Conservation (phyloP, 2,888 invertebrate genomes). For the Mantis religiosa region DNA sequence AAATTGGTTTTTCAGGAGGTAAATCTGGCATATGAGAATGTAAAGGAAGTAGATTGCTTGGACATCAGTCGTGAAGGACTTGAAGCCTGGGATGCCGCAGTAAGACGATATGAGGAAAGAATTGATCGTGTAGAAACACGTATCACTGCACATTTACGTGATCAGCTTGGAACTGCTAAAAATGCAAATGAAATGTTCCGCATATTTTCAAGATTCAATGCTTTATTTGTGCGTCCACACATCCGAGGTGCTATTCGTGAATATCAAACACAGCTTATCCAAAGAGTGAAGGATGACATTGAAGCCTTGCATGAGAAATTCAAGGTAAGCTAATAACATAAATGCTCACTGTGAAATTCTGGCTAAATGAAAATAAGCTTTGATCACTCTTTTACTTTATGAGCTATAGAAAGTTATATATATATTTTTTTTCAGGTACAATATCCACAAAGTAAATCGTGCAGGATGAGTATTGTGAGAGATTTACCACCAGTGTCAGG, state of each 20-base stretch:
- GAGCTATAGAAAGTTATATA: conserved; percentile 15
- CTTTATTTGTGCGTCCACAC: conserved; percentile 96
- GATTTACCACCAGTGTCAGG: conserved; percentile 97
- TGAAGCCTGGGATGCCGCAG: conserved; percentile 97
- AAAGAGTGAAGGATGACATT: conserved; percentile 98
- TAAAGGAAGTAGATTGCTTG: conserved; percentile 96
- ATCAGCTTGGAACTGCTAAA: conserved; percentile 96
- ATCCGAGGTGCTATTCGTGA: conserved; percentile 98
- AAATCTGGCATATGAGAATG: conserved; percentile 94
- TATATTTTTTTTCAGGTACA: conserved; percentile 67
- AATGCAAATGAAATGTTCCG: conserved; percentile 99
- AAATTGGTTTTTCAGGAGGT: conserved; percentile 48
- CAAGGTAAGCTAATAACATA: conserved; percentile 58
- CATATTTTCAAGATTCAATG: conserved; percentile 97
- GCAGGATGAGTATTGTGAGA: conserved; percentile 81
- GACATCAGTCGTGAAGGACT: conserved; percentile 95
- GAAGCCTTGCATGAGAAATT: conserved; percentile 97
- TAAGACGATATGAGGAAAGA: conserved; percentile 93
- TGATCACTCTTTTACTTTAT: no score
- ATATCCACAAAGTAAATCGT: conserved; percentile 92
- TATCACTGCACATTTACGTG: conserved; percentile 94
- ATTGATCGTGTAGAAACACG: conserved; percentile 97
- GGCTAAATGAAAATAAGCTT: no score
- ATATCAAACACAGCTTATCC: conserved; percentile 98
- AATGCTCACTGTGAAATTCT: no score